Percentiles rank a stretch among this genome's conserved stretches.
phyloP scores from a whole-genome alignment of 2,797 vertebrate genomes.

The Halcyon badia region DNA sequence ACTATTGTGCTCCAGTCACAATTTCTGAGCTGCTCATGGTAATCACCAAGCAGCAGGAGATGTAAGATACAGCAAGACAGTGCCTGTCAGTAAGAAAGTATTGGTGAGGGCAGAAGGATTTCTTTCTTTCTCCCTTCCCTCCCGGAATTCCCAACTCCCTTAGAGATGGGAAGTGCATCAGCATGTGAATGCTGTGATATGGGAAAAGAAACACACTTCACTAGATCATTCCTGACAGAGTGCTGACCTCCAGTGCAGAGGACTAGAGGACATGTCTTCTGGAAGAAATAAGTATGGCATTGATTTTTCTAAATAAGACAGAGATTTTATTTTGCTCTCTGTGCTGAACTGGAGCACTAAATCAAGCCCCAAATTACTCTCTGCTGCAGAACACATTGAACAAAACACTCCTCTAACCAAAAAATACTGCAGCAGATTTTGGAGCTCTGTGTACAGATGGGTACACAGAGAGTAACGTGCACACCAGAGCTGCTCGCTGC shows the following conservation, averaged over 20 bases:
- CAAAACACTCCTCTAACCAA: not conserved
- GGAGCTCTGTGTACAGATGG: not conserved
- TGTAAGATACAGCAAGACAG: accelerated
- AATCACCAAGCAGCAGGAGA: not conserved
- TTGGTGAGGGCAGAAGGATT: not conserved
- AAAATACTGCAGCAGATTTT: not conserved
- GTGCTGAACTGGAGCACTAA: not conserved
- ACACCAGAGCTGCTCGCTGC: not conserved
- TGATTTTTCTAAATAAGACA: not conserved
- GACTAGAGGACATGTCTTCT: not conserved
- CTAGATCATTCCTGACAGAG: not conserved
- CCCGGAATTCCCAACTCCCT: not conserved
- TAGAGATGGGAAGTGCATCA: not conserved
- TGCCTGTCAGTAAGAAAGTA: not conserved
- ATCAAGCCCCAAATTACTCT: not conserved
- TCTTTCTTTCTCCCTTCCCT: not conserved
- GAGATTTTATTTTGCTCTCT: not conserved
- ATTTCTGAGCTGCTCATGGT: not conserved
- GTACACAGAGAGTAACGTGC: accelerated
- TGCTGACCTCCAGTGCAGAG: not conserved
- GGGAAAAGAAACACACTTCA: not conserved
- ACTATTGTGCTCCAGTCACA: conserved; percentile 17
- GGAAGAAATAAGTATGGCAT: not conserved
- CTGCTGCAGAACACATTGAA: not conserved
- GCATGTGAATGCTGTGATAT: accelerated